Evolutionary conservation across 2,888 invertebrate species (phyloP).

Genomic region (Drosophila testacea): DNA sequence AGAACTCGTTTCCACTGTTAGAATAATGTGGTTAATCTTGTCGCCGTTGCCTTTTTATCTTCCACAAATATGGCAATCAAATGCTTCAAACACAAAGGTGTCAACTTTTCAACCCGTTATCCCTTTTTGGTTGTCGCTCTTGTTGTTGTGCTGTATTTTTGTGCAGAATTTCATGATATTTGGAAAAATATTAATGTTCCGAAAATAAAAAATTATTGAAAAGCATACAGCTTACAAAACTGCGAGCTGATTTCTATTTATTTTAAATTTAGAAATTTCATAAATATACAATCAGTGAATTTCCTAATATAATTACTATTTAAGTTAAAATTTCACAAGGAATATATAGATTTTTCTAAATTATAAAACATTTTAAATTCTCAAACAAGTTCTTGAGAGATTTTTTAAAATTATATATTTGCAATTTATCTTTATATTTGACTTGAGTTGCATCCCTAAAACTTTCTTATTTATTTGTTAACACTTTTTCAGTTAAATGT

Average conservation of each 20-base stretch:
- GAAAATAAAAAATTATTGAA: too few relatives aligned
- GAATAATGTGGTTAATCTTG: constrained; percentile 81
- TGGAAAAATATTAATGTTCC: background rate
- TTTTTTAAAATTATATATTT: background rate
- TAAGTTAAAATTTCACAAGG: too few relatives aligned
- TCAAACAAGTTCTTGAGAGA: too few relatives aligned
- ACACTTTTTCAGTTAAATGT: background rate
- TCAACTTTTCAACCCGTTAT: constrained; percentile 63
- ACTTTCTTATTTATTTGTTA: background rate
- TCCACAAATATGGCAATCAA: constrained; percentile 79
- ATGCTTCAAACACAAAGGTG: constrained; percentile 75
- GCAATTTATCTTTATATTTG: background rate
- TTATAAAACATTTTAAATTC: too few relatives aligned
- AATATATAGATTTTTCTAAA: too few relatives aligned
- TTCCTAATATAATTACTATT: too few relatives aligned
- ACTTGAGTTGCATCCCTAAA: background rate
- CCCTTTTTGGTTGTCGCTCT: constrained; percentile 2
- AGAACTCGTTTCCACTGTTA: constrained; percentile 71
- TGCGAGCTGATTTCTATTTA: background rate
- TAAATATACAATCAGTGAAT: too few relatives aligned
- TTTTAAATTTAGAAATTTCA: too few relatives aligned
- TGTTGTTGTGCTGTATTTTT: background rate
- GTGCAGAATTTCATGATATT: background rate
- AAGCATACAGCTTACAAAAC: too few relatives aligned
- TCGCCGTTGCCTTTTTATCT: constrained; percentile 81